A percentile compares a stretch with the other conserved stretches of the same genome.
phyloP scores from a whole-genome alignment of 2,113 vertebrate genomes.

The Stomatorhinus ivindoensis region DNA sequence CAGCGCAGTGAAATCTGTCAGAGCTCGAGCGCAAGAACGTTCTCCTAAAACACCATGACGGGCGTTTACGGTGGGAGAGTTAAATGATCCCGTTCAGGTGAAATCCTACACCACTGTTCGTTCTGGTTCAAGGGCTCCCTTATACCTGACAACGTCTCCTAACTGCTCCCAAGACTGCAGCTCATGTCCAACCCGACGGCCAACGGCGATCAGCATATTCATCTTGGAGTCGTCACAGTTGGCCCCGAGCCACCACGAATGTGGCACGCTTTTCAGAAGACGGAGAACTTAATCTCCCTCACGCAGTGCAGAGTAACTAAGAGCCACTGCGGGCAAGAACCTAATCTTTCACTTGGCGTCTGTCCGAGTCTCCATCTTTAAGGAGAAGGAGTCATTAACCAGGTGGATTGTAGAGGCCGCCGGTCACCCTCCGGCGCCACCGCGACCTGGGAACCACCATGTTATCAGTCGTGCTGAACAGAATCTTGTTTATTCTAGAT shows the following conservation, averaged over 20 bases:
- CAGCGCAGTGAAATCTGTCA: background rate
- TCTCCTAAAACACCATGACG: background rate
- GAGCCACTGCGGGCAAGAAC: background rate
- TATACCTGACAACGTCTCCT: background rate
- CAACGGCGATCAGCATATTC: background rate
- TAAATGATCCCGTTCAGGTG: background rate
- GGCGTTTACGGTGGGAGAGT: background rate
- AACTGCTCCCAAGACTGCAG: background rate
- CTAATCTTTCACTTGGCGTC: background rate
- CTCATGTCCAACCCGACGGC: background rate
- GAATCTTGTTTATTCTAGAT: conserved; percentile 29
- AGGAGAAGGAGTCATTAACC: background rate
- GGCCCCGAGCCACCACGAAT: background rate
- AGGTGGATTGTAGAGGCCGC: background rate
- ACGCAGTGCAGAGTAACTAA: background rate
- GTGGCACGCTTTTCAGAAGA: background rate
- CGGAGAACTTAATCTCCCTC: background rate
- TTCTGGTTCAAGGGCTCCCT: background rate
- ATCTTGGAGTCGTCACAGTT: background rate
- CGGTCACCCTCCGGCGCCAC: background rate
- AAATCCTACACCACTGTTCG: background rate
- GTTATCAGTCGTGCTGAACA: background rate
- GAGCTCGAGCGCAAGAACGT: background rate
- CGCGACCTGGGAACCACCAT: background rate
- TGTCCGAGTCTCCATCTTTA: background rate